Evolutionary conservation across 1,140 invertebrate species (phyloP), one percentile per base, ranked within the genome.

Genomic region (Ips nitidus): DNA sequence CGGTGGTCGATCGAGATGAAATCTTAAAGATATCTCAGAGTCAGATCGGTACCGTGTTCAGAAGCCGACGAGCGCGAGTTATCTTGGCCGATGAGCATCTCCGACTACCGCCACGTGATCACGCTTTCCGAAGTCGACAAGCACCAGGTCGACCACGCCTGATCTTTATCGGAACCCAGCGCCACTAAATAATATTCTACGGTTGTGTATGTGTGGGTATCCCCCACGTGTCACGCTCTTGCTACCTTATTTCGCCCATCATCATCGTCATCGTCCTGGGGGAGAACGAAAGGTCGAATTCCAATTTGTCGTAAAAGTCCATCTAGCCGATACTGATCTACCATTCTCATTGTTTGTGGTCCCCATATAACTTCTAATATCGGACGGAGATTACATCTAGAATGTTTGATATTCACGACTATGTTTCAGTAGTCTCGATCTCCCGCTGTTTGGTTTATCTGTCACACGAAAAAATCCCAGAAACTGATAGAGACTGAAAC

Each of bases 81-180:
- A 68, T 68, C 66, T 60, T n/a, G 38, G 7, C 41, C 56, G 57
- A 68, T 68, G 66, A 60, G 58, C 53, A 68, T 68, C 66, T 68
- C 42, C 41, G 66, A 68, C 57, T 68, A 68, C 66, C 66, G 57
- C 57, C 66, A 68, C 66, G 66, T 68, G 66, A 60, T 68, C 57
- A 68, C 66, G 66, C 66, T 60, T 52, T 39, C 22, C 66, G 66
- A 66, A 57, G 64, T 22, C 22, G 22, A 66, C 64, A 66, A 66
- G 64, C 55, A 58, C 55, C 64, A 43, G 22, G 43, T 22, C 58
- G 66, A 68, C 66, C 64, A 66, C 64, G 64, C 55, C 64, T 58
- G 64, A 66, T 66, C 53, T 66, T 66, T 66, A 66, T 66, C 64
- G 64, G 43, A 52, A 66, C 42, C 64, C 43, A 39, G 64, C 42